Evolutionary conservation across 1,140 invertebrate genomes (phyloP).

Genomic region (Pararge aegeria): DNA sequence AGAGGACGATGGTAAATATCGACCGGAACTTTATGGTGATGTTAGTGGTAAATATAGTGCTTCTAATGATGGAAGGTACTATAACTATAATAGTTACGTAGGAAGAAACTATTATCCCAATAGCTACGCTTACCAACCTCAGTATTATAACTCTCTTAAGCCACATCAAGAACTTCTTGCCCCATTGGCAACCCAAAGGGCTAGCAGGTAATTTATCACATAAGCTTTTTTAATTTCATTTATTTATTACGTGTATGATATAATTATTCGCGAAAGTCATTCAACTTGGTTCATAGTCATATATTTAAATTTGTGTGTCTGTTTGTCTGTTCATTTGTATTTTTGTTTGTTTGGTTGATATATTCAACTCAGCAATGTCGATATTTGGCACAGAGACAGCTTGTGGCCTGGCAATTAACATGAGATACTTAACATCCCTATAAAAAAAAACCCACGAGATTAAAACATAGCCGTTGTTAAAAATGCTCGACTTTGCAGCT

Average conservation of each 20-base stretch:
- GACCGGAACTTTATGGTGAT: constrained; percentile 52
- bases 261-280: too few relatives aligned
- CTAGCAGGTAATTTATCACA: constrained; percentile 27
- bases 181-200: constrained; percentile 27
- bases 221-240: constrained; percentile 4
- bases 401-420: too few relatives aligned
- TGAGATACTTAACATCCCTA: too few relatives aligned
- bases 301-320: too few relatives aligned
- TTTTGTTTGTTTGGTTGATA: too few relatives aligned
- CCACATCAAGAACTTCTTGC: constrained; percentile 42
- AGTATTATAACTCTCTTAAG: constrained; percentile 30
- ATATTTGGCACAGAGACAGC: too few relatives aligned
- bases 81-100: constrained; percentile 35
- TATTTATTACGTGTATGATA: neutral
- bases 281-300: too few relatives aligned
- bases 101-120: constrained; percentile 38
- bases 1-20: constrained; percentile 65
- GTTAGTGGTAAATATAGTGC: constrained; percentile 35
- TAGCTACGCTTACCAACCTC: constrained; percentile 30
- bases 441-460: too few relatives aligned
- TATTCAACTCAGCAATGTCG: too few relatives aligned
- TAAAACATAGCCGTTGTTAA: too few relatives aligned
- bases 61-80: constrained; percentile 38
- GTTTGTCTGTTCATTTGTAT: too few relatives aligned
- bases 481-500: too few relatives aligned